phyloP scores from a whole-genome alignment of 2,113 vertebrate genomes.

The Pituophis catenifer region DNA sequence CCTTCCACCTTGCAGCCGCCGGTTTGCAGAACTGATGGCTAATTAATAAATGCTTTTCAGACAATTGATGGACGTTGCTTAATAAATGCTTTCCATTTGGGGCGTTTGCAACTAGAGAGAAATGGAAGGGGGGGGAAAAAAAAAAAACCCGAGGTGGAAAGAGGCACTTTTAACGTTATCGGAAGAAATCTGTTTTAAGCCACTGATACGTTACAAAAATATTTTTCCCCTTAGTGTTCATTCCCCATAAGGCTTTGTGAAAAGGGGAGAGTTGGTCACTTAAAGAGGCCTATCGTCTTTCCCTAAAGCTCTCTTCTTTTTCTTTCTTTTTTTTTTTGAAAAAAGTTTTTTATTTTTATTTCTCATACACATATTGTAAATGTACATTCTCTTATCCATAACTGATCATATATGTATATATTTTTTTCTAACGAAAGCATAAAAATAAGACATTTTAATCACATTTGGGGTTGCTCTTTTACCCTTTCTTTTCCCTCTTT shows the following conservation, averaged over 20 bases:
- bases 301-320: background rate
- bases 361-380: too few relatives aligned
- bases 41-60: background rate
- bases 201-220: background rate
- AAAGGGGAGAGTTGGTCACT: background rate
- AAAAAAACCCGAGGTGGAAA: background rate
- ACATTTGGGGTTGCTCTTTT: too few relatives aligned
- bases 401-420: too few relatives aligned
- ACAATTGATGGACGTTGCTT: background rate
- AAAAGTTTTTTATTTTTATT: too few relatives aligned
- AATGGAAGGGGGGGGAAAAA: background rate
- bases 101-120: background rate
- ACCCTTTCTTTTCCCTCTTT: too few relatives aligned
- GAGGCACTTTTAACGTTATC: background rate
- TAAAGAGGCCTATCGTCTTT: background rate
- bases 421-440: too few relatives aligned
- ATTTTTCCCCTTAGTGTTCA: too few relatives aligned
- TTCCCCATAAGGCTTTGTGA: background rate
- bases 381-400: too few relatives aligned
- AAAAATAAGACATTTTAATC: too few relatives aligned
- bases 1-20: background rate
- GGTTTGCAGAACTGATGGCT: background rate
- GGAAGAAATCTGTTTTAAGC: background rate
- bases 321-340: background rate
- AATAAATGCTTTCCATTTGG: background rate